Conservation (phyloP, 1,140 invertebrate genomes). For the Rhyzopertha dominica region DNA sequence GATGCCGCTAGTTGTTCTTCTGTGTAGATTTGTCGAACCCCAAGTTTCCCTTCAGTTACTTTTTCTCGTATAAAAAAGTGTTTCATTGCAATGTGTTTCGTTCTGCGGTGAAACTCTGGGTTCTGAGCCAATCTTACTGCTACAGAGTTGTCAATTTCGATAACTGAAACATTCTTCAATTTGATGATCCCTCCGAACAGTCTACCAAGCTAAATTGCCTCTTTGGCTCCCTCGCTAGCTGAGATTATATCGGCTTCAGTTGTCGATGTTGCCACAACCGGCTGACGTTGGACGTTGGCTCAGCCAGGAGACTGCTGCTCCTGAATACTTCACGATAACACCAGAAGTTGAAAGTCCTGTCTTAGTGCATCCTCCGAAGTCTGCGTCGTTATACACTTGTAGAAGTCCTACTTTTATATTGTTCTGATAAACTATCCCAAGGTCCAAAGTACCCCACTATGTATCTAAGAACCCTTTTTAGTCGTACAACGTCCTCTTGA, state of each 20-base stretch:
- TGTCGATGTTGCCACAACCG: no score
- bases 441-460: slow-evolving; percentile 33
- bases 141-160: slow-evolving; percentile 30
- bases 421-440: slow-evolving; percentile 34
- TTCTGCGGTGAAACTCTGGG: slow-evolving; percentile 40
- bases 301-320: slow-evolving; percentile 37
- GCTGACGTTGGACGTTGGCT: slow-evolving; percentile 40
- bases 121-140: slow-evolving; percentile 32
- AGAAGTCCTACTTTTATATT: no score
- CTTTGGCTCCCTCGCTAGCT: no score
- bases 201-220: slow-evolving; percentile 39
- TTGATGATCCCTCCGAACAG: slow-evolving; percentile 25
- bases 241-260: no score
- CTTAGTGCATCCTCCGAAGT: no score
- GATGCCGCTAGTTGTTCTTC: slow-evolving; percentile 25
- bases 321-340: slow-evolving; percentile 34
- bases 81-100: slow-evolving; percentile 43
- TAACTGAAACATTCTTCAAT: slow-evolving; percentile 11
- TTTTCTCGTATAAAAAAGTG: slow-evolving; percentile 40
- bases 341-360: slow-evolving; percentile 36
- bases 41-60: slow-evolving; percentile 27
- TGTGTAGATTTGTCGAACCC: slow-evolving; percentile 26
- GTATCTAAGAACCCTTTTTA: slow-evolving; percentile 41
- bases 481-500: slow-evolving; percentile 30
- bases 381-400: no score